Base-by-base conservation (phyloP, 2,888 invertebrate species). In the Pachymerium ferrugineum region DNA sequence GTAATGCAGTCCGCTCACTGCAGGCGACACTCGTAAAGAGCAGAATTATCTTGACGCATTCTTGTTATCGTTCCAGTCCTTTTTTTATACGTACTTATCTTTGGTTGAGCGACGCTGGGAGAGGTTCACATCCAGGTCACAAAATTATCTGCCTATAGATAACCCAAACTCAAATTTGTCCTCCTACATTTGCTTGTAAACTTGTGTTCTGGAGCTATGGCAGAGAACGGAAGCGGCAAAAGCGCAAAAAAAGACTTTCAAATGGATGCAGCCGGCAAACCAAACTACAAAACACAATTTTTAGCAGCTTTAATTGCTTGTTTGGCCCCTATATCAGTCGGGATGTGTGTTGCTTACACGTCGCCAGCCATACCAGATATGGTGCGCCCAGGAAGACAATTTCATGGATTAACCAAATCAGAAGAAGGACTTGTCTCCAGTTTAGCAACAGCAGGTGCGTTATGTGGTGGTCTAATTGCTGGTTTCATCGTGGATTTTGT, bases 391-490 rank as follows among this genome's bases (percentile, higher is more conserved):
- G 74, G 79, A 62, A 83, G 85, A 76, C 83, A 84, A 1, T 79
- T 62, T 28, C 76, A 75, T 25, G 77, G 71, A 3, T 74, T 77
- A 31, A 19, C 76, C 70, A n/a, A 38, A 1, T 47, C 74, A 73
- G 89, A 92, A 80, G 90, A 90, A 19, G 90, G 90, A 76, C 92
- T 92, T 92, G 87, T 92, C 73, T 92, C 92, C 67, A 91, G 94
- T 78, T 84, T 94, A 14, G 91, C n/a, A n/a, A n/a, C n/a, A n/a
- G n/a, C n/a, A n/a, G 90, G 91, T 74, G 95, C 94, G 22, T 83
- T 95, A 19, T 83, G 89, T 5, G 95, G 95, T 28, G 93, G 94
- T 67, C 85, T 94, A 16, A 82, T 88, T 5, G 95, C 94, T 68
- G 95, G 95, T 14, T 90, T 91, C 0, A 84, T 92, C 33, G 92